Conservation (phyloP, 2,888 invertebrate species). For the Papilio demoleus region DNA sequence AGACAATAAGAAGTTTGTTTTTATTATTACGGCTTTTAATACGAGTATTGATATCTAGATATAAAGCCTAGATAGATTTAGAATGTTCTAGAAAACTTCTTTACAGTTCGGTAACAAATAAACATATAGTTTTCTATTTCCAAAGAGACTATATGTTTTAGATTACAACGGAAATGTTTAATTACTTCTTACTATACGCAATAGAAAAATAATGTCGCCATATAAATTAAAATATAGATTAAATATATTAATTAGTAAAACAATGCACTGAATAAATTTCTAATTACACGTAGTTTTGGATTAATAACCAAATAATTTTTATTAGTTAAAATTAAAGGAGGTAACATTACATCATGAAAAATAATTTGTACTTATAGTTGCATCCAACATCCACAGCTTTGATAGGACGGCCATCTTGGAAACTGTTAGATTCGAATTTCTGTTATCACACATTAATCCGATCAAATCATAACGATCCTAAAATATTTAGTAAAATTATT, state of each 20-base stretch:
- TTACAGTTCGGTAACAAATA: too few relatives aligned
- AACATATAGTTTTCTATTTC: too few relatives aligned
- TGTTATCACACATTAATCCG: too few relatives aligned
- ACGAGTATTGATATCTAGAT: slow-evolving; percentile 42
- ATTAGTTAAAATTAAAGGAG: not conserved
- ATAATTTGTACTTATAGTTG: too few relatives aligned
- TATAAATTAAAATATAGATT: not conserved
- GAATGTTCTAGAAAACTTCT: not conserved
- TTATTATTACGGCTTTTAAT: slow-evolving; percentile 41
- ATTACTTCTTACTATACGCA: too few relatives aligned
- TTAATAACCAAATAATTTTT: not conserved
- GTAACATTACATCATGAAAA: not conserved
- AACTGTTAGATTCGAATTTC: too few relatives aligned
- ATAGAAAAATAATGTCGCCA: not conserved
- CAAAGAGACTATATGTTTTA: too few relatives aligned
- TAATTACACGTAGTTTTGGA: slow-evolving; percentile 10
- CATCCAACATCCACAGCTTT: too few relatives aligned
- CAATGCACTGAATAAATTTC: not conserved
- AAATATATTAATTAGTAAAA: not conserved
- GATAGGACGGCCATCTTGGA: too few relatives aligned
- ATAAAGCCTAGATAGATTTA: not conserved
- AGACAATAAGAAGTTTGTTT: slow-evolving; percentile 62
- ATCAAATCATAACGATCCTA: too few relatives aligned
- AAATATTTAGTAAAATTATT: too few relatives aligned
- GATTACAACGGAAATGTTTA: too few relatives aligned